A percentile compares a stretch with the other conserved stretches of the same genome.
phyloP scores from a whole-genome alignment of 2,888 invertebrate genomes.

The Acleris sparsana region DNA sequence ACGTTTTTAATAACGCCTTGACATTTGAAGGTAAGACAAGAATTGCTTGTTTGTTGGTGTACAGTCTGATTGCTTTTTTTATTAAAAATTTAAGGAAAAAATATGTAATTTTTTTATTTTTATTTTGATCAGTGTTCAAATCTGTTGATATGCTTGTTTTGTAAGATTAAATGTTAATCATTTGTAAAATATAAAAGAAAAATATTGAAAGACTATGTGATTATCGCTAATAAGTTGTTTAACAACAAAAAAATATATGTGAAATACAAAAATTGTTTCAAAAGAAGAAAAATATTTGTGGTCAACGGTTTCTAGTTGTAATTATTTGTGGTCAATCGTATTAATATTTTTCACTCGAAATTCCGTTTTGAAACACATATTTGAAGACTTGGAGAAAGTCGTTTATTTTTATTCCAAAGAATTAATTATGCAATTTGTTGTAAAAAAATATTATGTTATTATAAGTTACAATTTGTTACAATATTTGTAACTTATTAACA shows the following conservation, averaged over 20 bases:
- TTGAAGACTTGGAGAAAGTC: neutral
- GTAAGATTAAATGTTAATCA: slow-evolving; percentile 11
- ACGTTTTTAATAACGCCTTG: too few relatives aligned
- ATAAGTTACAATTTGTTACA: too few relatives aligned
- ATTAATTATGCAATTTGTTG: too few relatives aligned
- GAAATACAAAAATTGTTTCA: slow-evolving; percentile 24
- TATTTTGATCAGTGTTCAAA: slow-evolving; percentile 28
- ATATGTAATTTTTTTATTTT: slow-evolving; percentile 15
- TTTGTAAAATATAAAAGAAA: slow-evolving; percentile 21
- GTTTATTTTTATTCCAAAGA: too few relatives aligned
- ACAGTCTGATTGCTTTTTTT: neutral
- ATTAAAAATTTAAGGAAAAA: slow-evolving; percentile 8
- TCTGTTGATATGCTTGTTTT: slow-evolving; percentile 25
- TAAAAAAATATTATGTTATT: too few relatives aligned
- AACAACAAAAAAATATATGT: slow-evolving; percentile 28
- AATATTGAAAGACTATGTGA: slow-evolving; percentile 37
- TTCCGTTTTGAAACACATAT: neutral
- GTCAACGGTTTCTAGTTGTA: slow-evolving; percentile 33
- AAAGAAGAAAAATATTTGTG: slow-evolving; percentile 29
- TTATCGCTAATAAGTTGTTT: slow-evolving; percentile 32
- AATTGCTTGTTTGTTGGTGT: too few relatives aligned
- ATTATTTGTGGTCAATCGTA: neutral
- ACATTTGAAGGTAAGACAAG: too few relatives aligned
- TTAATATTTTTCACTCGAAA: neutral
- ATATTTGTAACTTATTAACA: too few relatives aligned